Conservation (phyloP, 2,888 invertebrate species). For the Sphaerophoria rueppellii region DNA sequence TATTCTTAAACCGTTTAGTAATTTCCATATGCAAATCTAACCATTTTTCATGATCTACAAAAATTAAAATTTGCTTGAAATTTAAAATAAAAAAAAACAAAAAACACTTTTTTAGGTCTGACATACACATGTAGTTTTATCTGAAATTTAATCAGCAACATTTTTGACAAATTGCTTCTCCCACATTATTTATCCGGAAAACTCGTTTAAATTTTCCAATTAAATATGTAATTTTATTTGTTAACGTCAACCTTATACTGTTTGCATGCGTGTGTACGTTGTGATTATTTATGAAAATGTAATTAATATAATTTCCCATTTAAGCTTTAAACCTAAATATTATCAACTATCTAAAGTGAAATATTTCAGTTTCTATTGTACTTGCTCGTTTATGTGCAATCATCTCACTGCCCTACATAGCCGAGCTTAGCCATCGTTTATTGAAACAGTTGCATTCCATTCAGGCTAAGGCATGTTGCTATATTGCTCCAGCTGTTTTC, state of each 20-base stretch:
- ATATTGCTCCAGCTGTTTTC: not conserved
- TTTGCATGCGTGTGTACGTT: not conserved
- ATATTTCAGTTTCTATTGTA: conserved; percentile 15
- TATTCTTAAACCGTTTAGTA: too few species aligned
- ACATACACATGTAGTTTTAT: too few species aligned
- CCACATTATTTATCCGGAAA: not conserved
- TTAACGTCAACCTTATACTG: conserved; percentile 17
- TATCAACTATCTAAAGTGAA: conserved; percentile 17
- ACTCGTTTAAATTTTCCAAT: conserved; percentile 12
- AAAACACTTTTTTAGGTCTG: too few species aligned
- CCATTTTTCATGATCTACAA: too few species aligned
- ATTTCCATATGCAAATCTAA: too few species aligned
- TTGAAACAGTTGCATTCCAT: conserved; percentile 19
- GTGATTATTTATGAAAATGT: conserved; percentile 26
- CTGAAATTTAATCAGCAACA: too few species aligned
- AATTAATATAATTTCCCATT: conserved; percentile 29
- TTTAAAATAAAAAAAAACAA: too few species aligned
- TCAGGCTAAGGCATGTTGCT: conserved; percentile 7
- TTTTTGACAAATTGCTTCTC: too few species aligned
- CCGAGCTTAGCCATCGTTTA: not conserved
- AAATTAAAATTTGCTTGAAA: too few species aligned
- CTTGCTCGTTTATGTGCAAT: not conserved
- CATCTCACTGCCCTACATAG: conserved; percentile 16
- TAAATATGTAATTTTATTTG: conserved; percentile 7
- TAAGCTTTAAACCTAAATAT: conserved; percentile 1